phyloP scores from a whole-genome alignment of 1,140 invertebrate genomes.

The Drosophila orena region DNA sequence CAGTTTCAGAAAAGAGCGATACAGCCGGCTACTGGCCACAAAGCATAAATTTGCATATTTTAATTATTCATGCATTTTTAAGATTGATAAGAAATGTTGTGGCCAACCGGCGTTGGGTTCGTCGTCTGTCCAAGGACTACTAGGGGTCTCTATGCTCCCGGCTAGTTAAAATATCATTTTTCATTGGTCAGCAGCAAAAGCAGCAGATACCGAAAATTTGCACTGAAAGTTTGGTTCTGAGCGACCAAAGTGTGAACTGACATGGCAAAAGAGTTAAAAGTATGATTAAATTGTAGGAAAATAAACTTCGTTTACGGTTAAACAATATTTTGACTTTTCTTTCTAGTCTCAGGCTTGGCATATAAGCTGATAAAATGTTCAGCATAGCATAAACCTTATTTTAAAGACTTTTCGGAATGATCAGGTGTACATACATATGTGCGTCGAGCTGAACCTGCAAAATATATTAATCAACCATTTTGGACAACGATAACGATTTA shows the following conservation, averaged over 20 bases:
- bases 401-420: background rate
- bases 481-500: no score
- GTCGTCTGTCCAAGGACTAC: constrained; percentile 17
- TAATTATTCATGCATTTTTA: constrained; percentile 83
- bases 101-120: constrained; percentile 11
- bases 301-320: background rate
- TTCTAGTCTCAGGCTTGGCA: background rate
- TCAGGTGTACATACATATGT: background rate
- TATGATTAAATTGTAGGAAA: constrained; percentile 11
- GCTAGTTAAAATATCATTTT: constrained; percentile 25
- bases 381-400: background rate
- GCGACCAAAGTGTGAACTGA: constrained; percentile 19
- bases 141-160: constrained; percentile 20
- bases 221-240: background rate
- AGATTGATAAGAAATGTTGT: constrained; percentile 75
- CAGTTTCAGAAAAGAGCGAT: constrained; percentile 11
- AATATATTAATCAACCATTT: no score
- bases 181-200: constrained; percentile 34
- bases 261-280: constrained; percentile 25
- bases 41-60: constrained; percentile 77
- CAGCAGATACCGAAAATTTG: constrained; percentile 15
- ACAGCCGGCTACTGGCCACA: constrained; percentile 54
- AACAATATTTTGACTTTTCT: constrained; percentile 5
- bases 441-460: background rate
- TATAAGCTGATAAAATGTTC: background rate